These are phyloP conservation scores for Macropodus opercularis DNA, from an alignment of 2,797 vertebrate genomes.

Conservation along the genomic window DNA sequence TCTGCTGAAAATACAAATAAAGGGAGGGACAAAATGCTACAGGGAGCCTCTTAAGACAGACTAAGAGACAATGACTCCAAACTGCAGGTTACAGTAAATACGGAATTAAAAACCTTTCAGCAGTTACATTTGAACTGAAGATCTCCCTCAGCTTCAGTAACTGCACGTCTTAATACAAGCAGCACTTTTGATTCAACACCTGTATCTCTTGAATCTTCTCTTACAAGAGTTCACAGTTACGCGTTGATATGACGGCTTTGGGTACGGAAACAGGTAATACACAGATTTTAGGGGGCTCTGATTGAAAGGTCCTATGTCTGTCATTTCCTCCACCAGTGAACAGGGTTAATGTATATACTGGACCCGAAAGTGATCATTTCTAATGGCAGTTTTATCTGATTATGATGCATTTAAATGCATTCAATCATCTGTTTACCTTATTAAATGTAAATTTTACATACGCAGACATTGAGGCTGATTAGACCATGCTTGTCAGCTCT, in stretches of 20 bases:
- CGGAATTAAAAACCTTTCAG: constrained; percentile 29
- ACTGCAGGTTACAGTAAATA: constrained; percentile 47
- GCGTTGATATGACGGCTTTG: constrained; percentile 14
- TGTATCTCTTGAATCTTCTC: constrained; percentile 17
- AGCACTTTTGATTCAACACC: constrained; percentile 32
- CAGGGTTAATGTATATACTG: too few species aligned
- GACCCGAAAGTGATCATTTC: constrained; percentile 11
- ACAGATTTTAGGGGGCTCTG: not conserved
- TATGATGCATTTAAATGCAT: constrained; percentile 2
- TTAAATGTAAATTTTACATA: not conserved
- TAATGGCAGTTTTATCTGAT: not conserved
- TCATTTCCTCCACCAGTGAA: too few species aligned
- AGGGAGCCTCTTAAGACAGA: constrained; percentile 27
- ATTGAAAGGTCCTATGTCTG: constrained; percentile 14
- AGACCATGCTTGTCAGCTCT: constrained; percentile 48
- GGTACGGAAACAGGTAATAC: constrained; percentile 1
- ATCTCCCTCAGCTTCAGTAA: constrained; percentile 10
- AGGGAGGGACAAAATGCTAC: constrained; percentile 24
- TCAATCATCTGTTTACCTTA: not conserved
- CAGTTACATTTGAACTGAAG: constrained; percentile 23
- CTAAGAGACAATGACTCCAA: constrained; percentile 29
- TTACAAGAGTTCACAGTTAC: constrained; percentile 9
- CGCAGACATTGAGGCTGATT: constrained; percentile 34
- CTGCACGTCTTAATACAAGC: constrained; percentile 15
- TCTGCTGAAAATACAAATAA: constrained; percentile 20